Conservation (phyloP, 1,140 invertebrate species). For the Melipona quadrifasciata region DNA sequence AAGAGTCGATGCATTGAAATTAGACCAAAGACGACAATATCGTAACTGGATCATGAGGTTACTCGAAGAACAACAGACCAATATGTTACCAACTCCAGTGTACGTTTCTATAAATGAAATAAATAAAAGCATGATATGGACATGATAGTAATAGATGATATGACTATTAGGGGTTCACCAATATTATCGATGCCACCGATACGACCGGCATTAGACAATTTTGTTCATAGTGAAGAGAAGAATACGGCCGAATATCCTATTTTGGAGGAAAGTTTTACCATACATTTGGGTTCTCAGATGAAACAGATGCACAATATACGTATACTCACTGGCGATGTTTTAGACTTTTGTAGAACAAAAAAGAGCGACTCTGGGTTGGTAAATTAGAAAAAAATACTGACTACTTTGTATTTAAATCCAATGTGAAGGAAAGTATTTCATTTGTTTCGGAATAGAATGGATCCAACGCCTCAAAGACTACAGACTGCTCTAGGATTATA, state of each 20-base stretch:
- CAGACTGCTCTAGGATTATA: slow-evolving; percentile 97
- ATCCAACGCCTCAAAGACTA: slow-evolving; percentile 89
- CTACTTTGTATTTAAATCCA: neutral
- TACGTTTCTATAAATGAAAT: slow-evolving; percentile 66
- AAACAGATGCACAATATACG: slow-evolving; percentile 99
- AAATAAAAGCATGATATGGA: neutral
- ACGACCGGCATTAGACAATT: slow-evolving; percentile 67
- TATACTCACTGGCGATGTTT: slow-evolving; percentile 91
- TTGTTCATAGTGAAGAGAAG: slow-evolving; percentile 72
- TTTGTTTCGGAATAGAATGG: slow-evolving; percentile 76
- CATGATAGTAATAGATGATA: slow-evolving; percentile 20
- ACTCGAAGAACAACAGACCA: slow-evolving; percentile 86
- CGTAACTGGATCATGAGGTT: slow-evolving; percentile 90
- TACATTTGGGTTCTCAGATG: slow-evolving; percentile 97
- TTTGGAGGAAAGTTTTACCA: slow-evolving; percentile 97
- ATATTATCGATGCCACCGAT: slow-evolving; percentile 73
- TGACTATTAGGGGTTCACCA: slow-evolving; percentile 74
- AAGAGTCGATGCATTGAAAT: slow-evolving; percentile 87
- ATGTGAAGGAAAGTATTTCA: neutral
- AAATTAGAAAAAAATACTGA: neutral
- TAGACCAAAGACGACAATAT: slow-evolving; percentile 89
- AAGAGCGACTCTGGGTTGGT: slow-evolving; percentile 81
- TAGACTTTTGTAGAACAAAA: slow-evolving; percentile 91
- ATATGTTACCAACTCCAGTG: slow-evolving; percentile 82
- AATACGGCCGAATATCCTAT: slow-evolving; percentile 74